Conservation (phyloP, 2,888 invertebrate species). For the Drosophila seclusa region DNA sequence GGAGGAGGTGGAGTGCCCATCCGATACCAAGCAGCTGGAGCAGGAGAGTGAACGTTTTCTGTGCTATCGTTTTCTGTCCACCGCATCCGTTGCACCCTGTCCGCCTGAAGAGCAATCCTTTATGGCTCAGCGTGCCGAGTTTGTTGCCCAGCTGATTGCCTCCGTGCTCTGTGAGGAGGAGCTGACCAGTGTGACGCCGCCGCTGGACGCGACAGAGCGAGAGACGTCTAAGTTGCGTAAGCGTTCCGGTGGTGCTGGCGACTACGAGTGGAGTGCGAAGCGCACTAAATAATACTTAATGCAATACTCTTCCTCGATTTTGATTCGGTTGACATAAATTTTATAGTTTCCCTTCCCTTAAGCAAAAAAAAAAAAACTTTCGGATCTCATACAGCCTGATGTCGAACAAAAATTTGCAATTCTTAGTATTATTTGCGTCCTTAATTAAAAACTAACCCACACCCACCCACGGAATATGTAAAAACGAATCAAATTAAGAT, state of each 20-base stretch:
- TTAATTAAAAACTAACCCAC: background rate
- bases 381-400: background rate
- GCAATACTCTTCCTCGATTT: slow-evolving; percentile 15
- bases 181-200: slow-evolving; percentile 13
- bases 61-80: slow-evolving; percentile 46
- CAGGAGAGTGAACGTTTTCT: slow-evolving; percentile 55
- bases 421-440: slow-evolving; percentile 15
- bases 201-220: background rate
- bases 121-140: slow-evolving; percentile 59
- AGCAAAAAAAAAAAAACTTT: background rate
- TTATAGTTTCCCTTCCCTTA: slow-evolving; percentile 18
- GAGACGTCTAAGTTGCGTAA: slow-evolving; percentile 11
- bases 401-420: slow-evolving; percentile 27
- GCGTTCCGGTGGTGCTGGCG: slow-evolving; percentile 55
- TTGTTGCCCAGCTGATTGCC: slow-evolving; percentile 61
- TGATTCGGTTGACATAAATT: slow-evolving; percentile 36
- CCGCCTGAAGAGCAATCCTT: slow-evolving; percentile 36
- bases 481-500: background rate
- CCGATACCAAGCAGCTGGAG: slow-evolving; percentile 26
- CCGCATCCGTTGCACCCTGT: background rate
- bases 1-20: slow-evolving; percentile 21
- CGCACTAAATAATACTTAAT: slow-evolving; percentile 22
- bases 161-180: slow-evolving; percentile 64
- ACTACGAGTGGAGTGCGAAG: slow-evolving; percentile 48
- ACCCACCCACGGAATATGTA: background rate